Conservation (phyloP, 2,113 vertebrate genomes). For the Corynorhinus townsendii region DNA sequence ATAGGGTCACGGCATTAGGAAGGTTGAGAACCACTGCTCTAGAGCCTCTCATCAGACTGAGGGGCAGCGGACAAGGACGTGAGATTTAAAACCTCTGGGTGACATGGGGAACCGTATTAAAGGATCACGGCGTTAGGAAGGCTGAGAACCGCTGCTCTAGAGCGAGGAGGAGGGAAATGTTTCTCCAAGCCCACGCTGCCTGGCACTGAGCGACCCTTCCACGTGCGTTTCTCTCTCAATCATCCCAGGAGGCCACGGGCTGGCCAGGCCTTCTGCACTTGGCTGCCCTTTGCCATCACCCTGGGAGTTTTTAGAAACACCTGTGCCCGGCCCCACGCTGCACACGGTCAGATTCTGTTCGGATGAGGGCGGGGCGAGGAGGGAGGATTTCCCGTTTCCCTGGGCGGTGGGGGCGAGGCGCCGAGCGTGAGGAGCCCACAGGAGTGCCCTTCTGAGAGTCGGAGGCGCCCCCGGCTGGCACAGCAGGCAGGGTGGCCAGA, state of each 20-base stretch:
- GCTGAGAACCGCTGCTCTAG: too few species aligned
- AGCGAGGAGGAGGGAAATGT: background rate
- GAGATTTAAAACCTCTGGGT: too few species aligned
- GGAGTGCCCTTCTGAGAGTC: background rate
- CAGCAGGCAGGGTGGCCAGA: background rate
- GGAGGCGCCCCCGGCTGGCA: background rate
- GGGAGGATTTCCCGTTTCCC: background rate
- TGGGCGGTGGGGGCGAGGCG: background rate
- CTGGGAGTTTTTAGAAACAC: background rate
- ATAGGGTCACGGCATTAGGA: too few species aligned
- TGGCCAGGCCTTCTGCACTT: background rate
- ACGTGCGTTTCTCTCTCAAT: background rate
- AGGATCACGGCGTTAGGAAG: too few species aligned
- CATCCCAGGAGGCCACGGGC: background rate
- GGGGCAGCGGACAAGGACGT: too few species aligned
- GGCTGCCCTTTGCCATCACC: background rate
- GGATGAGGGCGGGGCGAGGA: background rate
- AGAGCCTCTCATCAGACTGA: too few species aligned
- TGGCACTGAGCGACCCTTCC: background rate
- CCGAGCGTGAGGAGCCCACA: background rate
- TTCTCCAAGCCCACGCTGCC: too few species aligned
- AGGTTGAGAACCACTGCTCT: too few species aligned
- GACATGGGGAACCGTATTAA: too few species aligned
- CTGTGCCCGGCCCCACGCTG: background rate
- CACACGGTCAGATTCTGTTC: background rate